Base-by-base conservation (phyloP, 2,888 invertebrate species). In the Hypena proboscidalis region DNA sequence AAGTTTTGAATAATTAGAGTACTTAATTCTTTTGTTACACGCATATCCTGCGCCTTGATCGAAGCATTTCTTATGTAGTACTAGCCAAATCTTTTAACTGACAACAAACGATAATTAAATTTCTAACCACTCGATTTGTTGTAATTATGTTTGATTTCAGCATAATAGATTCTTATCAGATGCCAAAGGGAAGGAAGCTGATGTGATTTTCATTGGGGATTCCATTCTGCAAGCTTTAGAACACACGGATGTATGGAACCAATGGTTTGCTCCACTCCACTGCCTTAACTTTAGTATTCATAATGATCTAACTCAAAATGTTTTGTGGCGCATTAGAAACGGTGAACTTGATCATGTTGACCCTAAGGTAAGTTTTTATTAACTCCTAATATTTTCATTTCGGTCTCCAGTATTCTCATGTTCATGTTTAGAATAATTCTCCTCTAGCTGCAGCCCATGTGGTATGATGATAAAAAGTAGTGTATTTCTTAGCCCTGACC, bases 261-360 rank as follows among this genome's bases (percentile, higher is more conserved):
- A 96, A 69, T 94, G 96, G 90, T 97, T 97, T 92, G 97, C 96
- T 42, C 98, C 97, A 1, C 92, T 98, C 77, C 98, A 98, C 83
- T 95, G 96, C 77, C 93, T 98, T 63, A 98, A 98, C 84, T 96
- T 97, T 87, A 97, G 97, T 66, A 96, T 98, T 72, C 95, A 96
- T 62, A 95, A 94, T 54, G 98, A 98, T 85, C 93, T 94, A 77
- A 96, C 96, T 21, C 95, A 98, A 80, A 95, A 98, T 92, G 94
- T 98, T 7, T 88, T 98, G 22, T 98, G 98, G 98, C 92, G 98
- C 67, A 93, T 98, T 29, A 92, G 94, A 74, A 96, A 98, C 88
- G 98, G 97, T 35, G 97, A 97, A 85, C 87, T 98, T 67, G 97
- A 98, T 77, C 93, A 95, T 88, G 94, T 97, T 54, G 94, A 95